Conservation (phyloP, 2,797 vertebrate species). For the Austrolebias charrua region DNA sequence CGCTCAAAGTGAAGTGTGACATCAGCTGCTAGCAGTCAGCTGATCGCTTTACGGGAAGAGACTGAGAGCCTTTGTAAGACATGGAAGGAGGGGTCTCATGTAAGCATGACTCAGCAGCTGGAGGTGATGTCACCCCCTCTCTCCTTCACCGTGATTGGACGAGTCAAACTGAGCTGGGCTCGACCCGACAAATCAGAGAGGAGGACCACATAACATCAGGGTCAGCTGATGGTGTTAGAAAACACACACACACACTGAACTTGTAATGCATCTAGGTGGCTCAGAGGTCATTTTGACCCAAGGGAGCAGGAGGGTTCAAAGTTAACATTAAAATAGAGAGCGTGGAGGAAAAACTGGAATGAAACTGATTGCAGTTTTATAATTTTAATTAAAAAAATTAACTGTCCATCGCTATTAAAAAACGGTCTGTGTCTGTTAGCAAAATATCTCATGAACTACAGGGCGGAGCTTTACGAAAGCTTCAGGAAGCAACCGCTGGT, state of each 20-base stretch:
- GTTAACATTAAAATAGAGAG: too few species aligned
- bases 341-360: too few species aligned
- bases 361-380: too few species aligned
- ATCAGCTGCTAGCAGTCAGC: conserved; percentile 49
- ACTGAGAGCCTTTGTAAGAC: conserved; percentile 20
- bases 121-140: conserved; percentile 65
- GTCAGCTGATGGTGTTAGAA: conserved; percentile 8
- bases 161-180: conserved; percentile 44
- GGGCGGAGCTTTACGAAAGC: too few species aligned
- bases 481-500: too few species aligned
- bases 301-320: too few species aligned
- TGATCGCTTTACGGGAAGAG: conserved; percentile 50
- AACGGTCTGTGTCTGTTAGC: too few species aligned
- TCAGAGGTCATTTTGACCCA: too few species aligned
- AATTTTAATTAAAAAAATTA: too few species aligned
- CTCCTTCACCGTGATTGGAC: conserved; percentile 57
- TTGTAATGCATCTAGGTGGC: too few species aligned
- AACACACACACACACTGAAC: background rate
- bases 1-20: conserved; percentile 50
- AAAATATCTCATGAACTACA: too few species aligned
- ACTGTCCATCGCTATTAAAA: too few species aligned
- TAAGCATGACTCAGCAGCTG: conserved; percentile 66
- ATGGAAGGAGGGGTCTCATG: conserved; percentile 44
- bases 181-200: conserved; percentile 40
- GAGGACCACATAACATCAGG: conserved; percentile 39